Conservation (phyloP, 2,113 vertebrate species). For the Gasterosteus nipponicus region DNA sequence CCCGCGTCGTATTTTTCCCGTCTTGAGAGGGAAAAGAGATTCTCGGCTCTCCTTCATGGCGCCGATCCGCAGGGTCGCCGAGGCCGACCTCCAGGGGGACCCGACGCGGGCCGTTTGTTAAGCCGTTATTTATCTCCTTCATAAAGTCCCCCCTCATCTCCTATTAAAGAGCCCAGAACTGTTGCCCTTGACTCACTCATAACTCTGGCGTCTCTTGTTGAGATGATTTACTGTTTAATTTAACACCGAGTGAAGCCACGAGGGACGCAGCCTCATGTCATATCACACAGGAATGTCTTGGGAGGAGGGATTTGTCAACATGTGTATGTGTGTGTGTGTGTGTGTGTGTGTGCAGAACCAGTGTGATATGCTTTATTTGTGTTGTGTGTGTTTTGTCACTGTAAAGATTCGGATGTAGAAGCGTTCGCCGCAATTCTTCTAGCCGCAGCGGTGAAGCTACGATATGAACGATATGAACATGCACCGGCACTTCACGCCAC, state of each 20-base stretch:
- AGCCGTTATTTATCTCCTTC: slow-evolving; percentile 79
- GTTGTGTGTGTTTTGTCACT: slow-evolving; percentile 37
- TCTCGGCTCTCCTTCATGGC: slow-evolving; percentile 70
- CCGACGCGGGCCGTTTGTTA: slow-evolving; percentile 74
- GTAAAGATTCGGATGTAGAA: slow-evolving; percentile 46
- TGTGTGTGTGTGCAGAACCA: slow-evolving; percentile 20
- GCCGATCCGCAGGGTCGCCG: slow-evolving; percentile 63
- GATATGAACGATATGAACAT: slow-evolving; percentile 32
- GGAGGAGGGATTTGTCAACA: slow-evolving; percentile 41
- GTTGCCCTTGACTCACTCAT: slow-evolving; percentile 78
- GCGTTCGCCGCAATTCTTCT: slow-evolving; percentile 5
- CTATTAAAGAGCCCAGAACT: slow-evolving; percentile 75
- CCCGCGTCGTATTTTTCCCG: slow-evolving; percentile 69
- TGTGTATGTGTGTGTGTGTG: slow-evolving; percentile 32
- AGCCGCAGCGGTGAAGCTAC: slow-evolving; percentile 12
- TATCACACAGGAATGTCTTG: slow-evolving; percentile 63
- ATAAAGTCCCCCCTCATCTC: slow-evolving; percentile 77
- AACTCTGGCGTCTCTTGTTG: slow-evolving; percentile 76
- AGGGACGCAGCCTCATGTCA: slow-evolving; percentile 69
- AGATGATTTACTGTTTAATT: slow-evolving; percentile 79
- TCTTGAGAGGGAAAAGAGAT: slow-evolving; percentile 66
- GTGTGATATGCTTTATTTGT: background rate
- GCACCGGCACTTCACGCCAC: slow-evolving; percentile 49
- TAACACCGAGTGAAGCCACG: slow-evolving; percentile 67
- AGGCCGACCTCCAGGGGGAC: slow-evolving; percentile 70